Base-by-base conservation (phyloP, 2,113 vertebrate species). In the Solea solea region DNA sequence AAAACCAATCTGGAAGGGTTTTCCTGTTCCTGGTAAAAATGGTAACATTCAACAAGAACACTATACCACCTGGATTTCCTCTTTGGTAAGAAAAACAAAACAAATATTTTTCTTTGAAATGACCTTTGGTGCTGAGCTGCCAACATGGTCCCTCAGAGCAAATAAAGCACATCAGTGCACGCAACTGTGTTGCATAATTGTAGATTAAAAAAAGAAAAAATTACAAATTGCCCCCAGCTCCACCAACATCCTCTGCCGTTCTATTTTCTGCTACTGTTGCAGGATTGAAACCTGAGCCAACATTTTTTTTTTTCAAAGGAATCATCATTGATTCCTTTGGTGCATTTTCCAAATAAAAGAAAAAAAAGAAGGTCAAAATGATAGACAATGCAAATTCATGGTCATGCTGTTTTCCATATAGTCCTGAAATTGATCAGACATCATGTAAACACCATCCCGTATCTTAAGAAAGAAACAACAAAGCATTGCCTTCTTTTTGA, bases 401-500 rank as follows among this genome's bases (percentile, higher is more conserved):
- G 49, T 66, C 80, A 57, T 67, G 14, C n/a, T 54, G 52, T 77
- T 78, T 66, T 66, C 49, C 46, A 58, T 5, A 11, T 55, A 53
- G 56, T 77, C 64, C 71, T 73, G 40, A 51, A 65, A 61, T 60
- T 15, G n/a, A 65, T 45, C 13, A 45, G 49, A 27, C 0, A 1
- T 52, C 74, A 68, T 64, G 8, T 48, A 13, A 74, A 59, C 48
- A 41, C 57, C 76, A 72, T 67, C 64, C 11, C 5, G 34, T 80
- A 14, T 84, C 44, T 59, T 50, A 51, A 76, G 50, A 76, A 80
- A 68, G 53, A 80, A 64, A 67, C 52, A 74, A 74, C 68, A 3
- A 46, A 64, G 50, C 46, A 52, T 58, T 66, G 59, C 71, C 77
- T 64, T 78, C 67, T 83, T 80, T 77, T 42, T 53, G 51, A 78